Evolutionary conservation across 2,797 vertebrate genomes (phyloP), one percentile per base, ranked within the genome.

Genomic region (Parauchenoglanis ngamensis): DNA sequence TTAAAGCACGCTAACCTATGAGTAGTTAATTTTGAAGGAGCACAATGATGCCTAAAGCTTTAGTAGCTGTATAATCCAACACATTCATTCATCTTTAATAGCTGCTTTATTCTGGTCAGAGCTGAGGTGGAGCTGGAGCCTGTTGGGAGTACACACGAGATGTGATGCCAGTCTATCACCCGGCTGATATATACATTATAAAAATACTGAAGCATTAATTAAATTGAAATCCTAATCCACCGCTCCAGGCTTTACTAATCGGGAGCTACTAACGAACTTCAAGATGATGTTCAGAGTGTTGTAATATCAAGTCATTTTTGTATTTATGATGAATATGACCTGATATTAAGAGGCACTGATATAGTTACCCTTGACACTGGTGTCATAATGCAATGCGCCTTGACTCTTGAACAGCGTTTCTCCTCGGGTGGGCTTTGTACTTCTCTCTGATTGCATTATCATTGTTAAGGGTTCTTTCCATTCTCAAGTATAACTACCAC

Each of bases 371-470:
- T 75, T 75, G 31, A 79, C 25, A 49, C 19, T 49, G 49, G n/a
- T 40, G 12, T 40, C n/a, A 52, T 84, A 52, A 80, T 67, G 19
- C 21, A 57, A 56, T 77, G 23, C 25, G 10, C 1, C 0, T 0
- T 87, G 19, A 57, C 8, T 59, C n/a, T 40, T 80, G 35, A 84
- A 40, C 54, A 73, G 46, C 57, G 28, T n/a, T 80, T 63, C 54
- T 52, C 65, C 76, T 72, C 56, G 85, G 83, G 25, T 79, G 67
- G 73, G 65, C 21, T 72, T 84, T 87, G 52, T 78, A 52, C 77
- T 49, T 15, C 65, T 82, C 79, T 63, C 5, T 90, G 85, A 92
- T 90, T 89, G 54, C 86, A 91, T 91, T 90, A 89, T 81, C 88
- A 90, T 87, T 85, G 81, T 57, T 75, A 85, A 89, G 87, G 87